Evolutionary conservation across 2,888 invertebrate genomes (phyloP).

Genomic region (Pegoplata infirma): DNA sequence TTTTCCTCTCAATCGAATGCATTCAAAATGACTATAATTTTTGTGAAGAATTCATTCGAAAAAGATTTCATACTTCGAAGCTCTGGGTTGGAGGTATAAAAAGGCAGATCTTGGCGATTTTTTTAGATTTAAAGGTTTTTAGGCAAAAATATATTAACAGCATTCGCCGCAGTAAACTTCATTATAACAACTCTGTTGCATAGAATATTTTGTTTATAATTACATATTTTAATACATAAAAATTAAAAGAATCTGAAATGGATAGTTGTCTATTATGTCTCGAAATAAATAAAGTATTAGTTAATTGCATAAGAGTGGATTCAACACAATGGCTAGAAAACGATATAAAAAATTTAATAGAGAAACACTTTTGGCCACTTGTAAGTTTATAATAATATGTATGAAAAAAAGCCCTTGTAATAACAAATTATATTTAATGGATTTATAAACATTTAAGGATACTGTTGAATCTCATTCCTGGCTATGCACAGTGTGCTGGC

Average conservation of each 20-base stretch:
- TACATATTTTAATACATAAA: not conserved
- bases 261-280: slow-evolving; percentile 40
- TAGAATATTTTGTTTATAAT: not conserved
- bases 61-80: too few species aligned
- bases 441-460: slow-evolving; percentile 11
- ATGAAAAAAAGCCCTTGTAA: not conserved
- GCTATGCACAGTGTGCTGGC: slow-evolving; percentile 70
- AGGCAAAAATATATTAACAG: too few species aligned
- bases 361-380: slow-evolving; percentile 51
- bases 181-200: too few species aligned
- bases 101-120: too few species aligned
- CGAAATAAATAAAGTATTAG: not conserved
- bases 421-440: not conserved
- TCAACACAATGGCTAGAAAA: slow-evolving; percentile 32
- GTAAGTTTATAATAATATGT: slow-evolving; percentile 40
- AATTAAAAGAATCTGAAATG: too few species aligned
- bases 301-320: slow-evolving; percentile 14
- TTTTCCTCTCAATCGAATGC: too few species aligned
- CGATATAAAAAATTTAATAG: slow-evolving; percentile 27
- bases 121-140: too few species aligned
- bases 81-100: too few species aligned
- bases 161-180: too few species aligned
- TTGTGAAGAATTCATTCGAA: too few species aligned
- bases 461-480: slow-evolving; percentile 18
- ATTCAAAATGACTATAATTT: too few species aligned